These are phyloP conservation scores for Tonatia bakeri DNA, from an alignment of 2,113 vertebrate genomes.

Conservation along the genomic window DNA sequence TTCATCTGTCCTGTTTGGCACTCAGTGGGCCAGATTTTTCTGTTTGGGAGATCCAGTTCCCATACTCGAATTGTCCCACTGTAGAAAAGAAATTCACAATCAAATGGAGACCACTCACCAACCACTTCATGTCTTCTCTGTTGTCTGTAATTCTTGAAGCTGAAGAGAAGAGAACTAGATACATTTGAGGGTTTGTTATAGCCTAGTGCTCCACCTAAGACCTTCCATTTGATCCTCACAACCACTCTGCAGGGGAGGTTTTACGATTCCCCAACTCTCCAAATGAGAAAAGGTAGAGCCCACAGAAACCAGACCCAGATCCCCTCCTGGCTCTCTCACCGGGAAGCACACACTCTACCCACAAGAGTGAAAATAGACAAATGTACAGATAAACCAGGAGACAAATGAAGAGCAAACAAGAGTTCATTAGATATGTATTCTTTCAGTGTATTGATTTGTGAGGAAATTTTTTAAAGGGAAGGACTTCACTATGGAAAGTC, in stretches of 20 bases:
- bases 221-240: neutral
- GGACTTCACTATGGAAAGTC: neutral
- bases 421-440: neutral
- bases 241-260: neutral
- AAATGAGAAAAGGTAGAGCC: neutral
- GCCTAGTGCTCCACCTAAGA: neutral
- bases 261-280: neutral
- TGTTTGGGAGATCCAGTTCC: conserved; percentile 86
- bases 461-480: neutral
- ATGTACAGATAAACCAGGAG: neutral
- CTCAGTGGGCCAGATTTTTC: conserved; percentile 86
- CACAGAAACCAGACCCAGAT: neutral
- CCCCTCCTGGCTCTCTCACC: neutral
- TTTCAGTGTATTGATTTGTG: neutral
- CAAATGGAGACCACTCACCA: neutral
- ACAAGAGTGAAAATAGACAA: neutral
- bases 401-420: neutral
- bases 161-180: neutral
- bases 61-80: conserved; percentile 89
- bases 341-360: neutral
- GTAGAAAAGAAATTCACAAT: conserved; percentile 8
- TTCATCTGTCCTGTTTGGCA: conserved; percentile 85
- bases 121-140: neutral
- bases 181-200: neutral
- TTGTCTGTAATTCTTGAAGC: neutral